Percentiles rank a stretch among this genome's conserved stretches.
Evolutionary conservation across 2,113 vertebrate genomes (phyloP).

Genomic region (Blennius ocellaris): DNA sequence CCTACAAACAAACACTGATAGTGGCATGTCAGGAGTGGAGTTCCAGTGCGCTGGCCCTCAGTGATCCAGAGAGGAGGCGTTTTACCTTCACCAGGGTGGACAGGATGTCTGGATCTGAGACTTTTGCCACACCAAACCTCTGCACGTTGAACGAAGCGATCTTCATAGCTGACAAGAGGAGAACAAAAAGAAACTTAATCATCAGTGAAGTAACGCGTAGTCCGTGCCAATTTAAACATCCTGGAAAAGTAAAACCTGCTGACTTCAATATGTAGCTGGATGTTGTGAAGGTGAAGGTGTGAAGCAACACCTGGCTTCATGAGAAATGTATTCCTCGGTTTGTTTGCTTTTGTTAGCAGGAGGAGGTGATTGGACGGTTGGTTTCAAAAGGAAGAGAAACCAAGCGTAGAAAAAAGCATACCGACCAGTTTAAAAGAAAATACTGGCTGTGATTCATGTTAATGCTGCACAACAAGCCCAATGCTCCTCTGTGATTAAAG

Average conservation of each 20-base stretch:
- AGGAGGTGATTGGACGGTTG: not conserved
- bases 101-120: constrained; percentile 47
- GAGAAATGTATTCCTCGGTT: not conserved
- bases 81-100: constrained; percentile 64
- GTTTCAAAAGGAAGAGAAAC: not conserved
- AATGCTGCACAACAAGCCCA: too few relatives aligned
- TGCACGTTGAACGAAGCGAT: constrained; percentile 64
- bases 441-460: too few relatives aligned
- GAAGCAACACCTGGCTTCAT: constrained; percentile 1
- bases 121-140: constrained; percentile 57
- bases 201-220: not conserved
- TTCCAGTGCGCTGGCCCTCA: not conserved
- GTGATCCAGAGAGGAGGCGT: not conserved
- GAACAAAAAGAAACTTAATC: not conserved
- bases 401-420: constrained; percentile 1
- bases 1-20: not conserved
- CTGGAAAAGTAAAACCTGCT: too few relatives aligned
- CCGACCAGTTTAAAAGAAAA: too few relatives aligned
- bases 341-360: constrained; percentile 22
- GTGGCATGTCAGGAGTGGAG: not conserved
- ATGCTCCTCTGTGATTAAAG: too few relatives aligned
- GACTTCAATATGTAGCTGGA: too few relatives aligned
- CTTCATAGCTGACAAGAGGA: constrained; percentile 55
- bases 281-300: not conserved
- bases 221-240: too few relatives aligned